These are phyloP conservation scores for Nomada ruficornis DNA, from an alignment of 2,888 invertebrate species.

Conservation along the genomic window DNA sequence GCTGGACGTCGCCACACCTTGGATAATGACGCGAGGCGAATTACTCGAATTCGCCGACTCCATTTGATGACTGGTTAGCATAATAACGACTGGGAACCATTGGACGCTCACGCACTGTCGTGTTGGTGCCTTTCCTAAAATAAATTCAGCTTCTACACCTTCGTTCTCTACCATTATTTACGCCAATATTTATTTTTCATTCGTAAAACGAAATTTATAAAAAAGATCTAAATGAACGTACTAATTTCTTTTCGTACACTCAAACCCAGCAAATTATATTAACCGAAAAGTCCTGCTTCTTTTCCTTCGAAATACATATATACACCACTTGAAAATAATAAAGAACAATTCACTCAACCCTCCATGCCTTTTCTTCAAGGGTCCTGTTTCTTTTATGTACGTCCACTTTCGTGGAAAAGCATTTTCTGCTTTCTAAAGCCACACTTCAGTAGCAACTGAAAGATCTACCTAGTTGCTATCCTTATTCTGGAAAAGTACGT, in stretches of 20 bases:
- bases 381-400: background rate
- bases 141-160: background rate
- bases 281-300: too few relatives aligned
- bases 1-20: constrained; percentile 79
- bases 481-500: background rate
- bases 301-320: too few relatives aligned
- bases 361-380: background rate
- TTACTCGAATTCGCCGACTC: constrained; percentile 75
- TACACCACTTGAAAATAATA: background rate
- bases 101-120: constrained; percentile 44
- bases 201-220: background rate
- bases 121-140: background rate
- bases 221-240: background rate
- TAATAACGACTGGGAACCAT: constrained; percentile 64
- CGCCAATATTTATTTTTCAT: background rate
- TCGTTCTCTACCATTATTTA: background rate
- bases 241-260: too few relatives aligned
- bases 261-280: background rate
- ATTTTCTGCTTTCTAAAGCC: background rate
- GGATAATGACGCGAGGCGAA: constrained; percentile 80
- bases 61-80: constrained; percentile 77
- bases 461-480: constrained; percentile 14
- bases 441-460: constrained; percentile 21
- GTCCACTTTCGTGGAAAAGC: background rate
- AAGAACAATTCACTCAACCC: too few relatives aligned